Conservation (phyloP, 1,140 invertebrate species). For the Pseudomyrmex flavicornis region DNA sequence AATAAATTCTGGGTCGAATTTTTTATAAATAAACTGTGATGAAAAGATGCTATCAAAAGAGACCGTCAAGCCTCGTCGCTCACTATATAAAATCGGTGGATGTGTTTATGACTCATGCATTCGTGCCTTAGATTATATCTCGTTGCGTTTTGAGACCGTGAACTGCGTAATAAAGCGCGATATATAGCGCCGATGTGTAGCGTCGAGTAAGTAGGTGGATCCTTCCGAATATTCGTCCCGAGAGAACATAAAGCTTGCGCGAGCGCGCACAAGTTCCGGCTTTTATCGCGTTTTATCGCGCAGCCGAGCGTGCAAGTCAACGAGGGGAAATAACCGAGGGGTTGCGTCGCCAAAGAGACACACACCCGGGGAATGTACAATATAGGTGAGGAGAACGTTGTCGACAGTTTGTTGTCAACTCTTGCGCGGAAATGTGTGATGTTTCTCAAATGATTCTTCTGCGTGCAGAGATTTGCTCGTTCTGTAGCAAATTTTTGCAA, state of each 20-base stretch:
- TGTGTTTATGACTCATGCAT: slow-evolving; percentile 19
- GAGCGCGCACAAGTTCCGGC: slow-evolving; percentile 25
- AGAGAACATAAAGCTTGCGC: slow-evolving; percentile 15
- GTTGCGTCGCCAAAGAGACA: slow-evolving; percentile 26
- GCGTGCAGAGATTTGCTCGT: slow-evolving; percentile 6
- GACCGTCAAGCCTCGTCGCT: background rate
- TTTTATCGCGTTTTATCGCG: slow-evolving; percentile 46
- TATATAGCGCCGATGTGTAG: background rate
- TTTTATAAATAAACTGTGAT: no score
- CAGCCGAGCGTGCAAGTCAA: slow-evolving; percentile 32
- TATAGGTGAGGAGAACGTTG: background rate
- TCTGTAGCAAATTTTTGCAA: background rate
- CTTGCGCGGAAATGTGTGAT: background rate
- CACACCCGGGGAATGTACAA: background rate
- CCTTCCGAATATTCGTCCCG: slow-evolving; percentile 27
- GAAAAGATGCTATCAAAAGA: background rate
- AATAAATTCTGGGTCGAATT: background rate
- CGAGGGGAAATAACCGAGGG: slow-evolving; percentile 35
- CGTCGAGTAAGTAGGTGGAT: slow-evolving; percentile 18
- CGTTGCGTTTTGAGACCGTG: background rate
- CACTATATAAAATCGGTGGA: background rate
- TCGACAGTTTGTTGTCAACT: slow-evolving; percentile 13
- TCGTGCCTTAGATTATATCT: background rate
- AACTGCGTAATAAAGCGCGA: slow-evolving; percentile 45
- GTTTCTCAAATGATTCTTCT: slow-evolving; percentile 4